Base-by-base conservation (phyloP, 1,140 invertebrate species). In the Adelges cooleyi region DNA sequence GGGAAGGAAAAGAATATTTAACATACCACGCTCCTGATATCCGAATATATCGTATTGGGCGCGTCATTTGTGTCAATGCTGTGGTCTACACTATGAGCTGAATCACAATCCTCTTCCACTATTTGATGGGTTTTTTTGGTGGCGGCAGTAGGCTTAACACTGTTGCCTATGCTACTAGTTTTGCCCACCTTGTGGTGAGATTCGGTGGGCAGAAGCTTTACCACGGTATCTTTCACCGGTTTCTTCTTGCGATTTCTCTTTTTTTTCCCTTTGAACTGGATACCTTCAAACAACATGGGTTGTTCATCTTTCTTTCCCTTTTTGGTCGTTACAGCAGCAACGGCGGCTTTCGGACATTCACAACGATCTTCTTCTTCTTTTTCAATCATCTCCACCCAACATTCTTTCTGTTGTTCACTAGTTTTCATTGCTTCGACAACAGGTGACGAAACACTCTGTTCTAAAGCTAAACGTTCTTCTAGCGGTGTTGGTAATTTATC, bases 201-300 rank as follows among this genome's bases (percentile, higher is more conserved):
- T 44, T 59, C 54, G 10, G 54, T 36, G 1, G 54, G n/a, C 27
- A 59, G 22, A n/a, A n/a, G n/a, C n/a, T n/a, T n/a, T 2, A 42
- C 44, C 1, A 59, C 27, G 8, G 11, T 59, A 44, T 59, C 54
- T 27, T 44, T 44, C 2, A 23, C 3, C 27, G 42, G 38, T 18
- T 72, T 94, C 83, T 69, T 86, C 87, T 27, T 59, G 18, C 54
- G 40, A 10, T 17, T 27, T 59, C 17, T 59, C 15, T 46, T 59
- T n/a, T 59, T 59, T 59, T 59, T 59, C 1, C 54, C 40, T 59
- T 59, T 59, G 18, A 59, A 59, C 44, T 59, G 42, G 18, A 59
- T 42, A 25, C 54, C 54, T n/a, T 59, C 54, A 44, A 59, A 59
- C 18, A 59, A 29, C 54, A 59, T 59, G 18, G 54, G 54, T n/a